Conservation (phyloP, 2,797 vertebrate genomes). For the Phataginus tricuspis region DNA sequence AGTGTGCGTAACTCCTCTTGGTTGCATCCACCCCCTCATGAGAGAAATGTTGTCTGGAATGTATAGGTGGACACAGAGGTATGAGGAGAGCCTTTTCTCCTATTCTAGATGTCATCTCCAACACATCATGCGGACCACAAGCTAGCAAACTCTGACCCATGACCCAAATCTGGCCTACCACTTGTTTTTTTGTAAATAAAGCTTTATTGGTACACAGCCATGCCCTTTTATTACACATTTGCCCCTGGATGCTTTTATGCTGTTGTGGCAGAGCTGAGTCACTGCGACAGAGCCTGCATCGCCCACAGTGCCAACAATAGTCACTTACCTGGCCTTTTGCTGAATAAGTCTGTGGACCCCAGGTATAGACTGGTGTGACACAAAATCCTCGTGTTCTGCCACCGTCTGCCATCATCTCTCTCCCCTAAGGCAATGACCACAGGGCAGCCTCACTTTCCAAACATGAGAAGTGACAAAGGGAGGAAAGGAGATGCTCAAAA, state of each 20-base stretch:
- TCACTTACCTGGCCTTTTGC: neutral
- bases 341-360: neutral
- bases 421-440: neutral
- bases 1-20: neutral
- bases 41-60: neutral
- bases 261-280: neutral
- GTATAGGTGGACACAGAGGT: neutral
- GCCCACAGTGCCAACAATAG: neutral
- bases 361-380: neutral
- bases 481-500: neutral
- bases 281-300: neutral
- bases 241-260: neutral
- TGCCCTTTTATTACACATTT: neutral
- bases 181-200: neutral
- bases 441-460: neutral
- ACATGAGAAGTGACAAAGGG: neutral
- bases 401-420: neutral
- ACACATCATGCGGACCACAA: neutral
- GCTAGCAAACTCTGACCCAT: neutral
- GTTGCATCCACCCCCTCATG: fast-evolving
- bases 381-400: neutral
- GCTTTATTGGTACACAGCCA: neutral
- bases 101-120: neutral
- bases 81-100: neutral
- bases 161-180: neutral